A percentile compares a stretch with the other conserved stretches of the same genome.
Evolutionary conservation across 2,797 vertebrate species (phyloP).

Genomic region (Lates japonicus): DNA sequence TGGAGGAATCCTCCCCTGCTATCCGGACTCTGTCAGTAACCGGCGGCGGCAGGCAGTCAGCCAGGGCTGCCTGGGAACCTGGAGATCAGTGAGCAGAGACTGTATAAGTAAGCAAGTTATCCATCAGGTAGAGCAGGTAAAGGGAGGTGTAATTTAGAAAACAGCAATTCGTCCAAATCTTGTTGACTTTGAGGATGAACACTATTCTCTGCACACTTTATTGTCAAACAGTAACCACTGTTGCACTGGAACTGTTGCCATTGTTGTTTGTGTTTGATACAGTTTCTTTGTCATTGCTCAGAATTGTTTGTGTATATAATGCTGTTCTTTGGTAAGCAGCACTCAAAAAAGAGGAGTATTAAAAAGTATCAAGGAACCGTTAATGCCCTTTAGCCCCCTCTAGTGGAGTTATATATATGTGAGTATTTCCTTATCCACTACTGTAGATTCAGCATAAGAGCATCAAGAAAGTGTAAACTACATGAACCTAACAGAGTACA

Average conservation of each 20-base stretch:
- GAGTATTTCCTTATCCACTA: not conserved
- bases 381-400: conserved; percentile 4
- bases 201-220: not conserved
- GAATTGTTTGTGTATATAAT: not conserved
- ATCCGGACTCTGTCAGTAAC: conserved; percentile 57
- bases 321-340: not conserved
- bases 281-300: not conserved
- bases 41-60: conserved; percentile 30
- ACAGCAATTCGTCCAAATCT: conserved; percentile 21
- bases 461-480: not conserved
- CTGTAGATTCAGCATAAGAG: not conserved
- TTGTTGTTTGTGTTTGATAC: not conserved
- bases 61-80: conserved; percentile 40
- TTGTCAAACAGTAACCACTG: not conserved
- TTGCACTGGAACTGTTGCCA: not conserved
- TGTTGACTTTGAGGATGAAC: conserved; percentile 7
- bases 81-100: conserved; percentile 47
- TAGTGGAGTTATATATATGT: conserved; percentile 5
- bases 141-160: conserved; percentile 29
- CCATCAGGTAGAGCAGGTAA: conserved; percentile 43
- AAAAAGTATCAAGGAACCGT: not conserved
- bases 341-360: not conserved
- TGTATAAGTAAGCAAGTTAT: conserved; percentile 46
- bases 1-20: conserved; percentile 63
- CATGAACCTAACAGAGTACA: not conserved